Evolutionary conservation across 1,140 invertebrate species (phyloP).

Genomic region (Drosophila kanapiae): DNA sequence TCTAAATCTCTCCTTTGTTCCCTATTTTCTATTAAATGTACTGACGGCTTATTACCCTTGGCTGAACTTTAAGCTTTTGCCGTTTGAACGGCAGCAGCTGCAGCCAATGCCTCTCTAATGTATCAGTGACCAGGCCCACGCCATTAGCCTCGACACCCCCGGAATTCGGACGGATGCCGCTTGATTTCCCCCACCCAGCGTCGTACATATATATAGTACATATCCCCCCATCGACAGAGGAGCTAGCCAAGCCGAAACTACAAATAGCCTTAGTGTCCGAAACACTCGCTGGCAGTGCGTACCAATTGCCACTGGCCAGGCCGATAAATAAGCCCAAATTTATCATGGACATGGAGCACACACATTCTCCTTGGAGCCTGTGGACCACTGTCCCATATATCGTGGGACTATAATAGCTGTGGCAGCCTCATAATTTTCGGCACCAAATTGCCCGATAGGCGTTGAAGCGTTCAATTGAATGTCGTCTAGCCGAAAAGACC

Average conservation of each 20-base stretch:
- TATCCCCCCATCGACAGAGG: conserved; percentile 2
- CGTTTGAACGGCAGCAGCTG: conserved; percentile 60
- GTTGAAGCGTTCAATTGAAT: conserved; percentile 84
- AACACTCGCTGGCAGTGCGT: conserved; percentile 48
- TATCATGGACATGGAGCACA: conserved; percentile 73
- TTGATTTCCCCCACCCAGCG: background rate
- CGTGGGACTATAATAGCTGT: conserved; percentile 73
- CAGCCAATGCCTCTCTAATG: conserved; percentile 54
- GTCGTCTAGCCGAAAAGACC: conserved; percentile 52
- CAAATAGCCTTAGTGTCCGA: conserved; percentile 67
- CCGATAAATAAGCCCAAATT: conserved; percentile 81
- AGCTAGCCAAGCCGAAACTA: conserved; percentile 45
- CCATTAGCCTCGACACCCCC: conserved; percentile 66
- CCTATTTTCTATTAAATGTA: conserved; percentile 25
- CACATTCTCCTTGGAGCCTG: conserved; percentile 6
- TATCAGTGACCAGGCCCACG: conserved; percentile 61
- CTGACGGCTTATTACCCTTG: conserved; percentile 47
- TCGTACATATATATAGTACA: no score
- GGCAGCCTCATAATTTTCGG: conserved; percentile 80
- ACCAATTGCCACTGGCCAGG: conserved; percentile 59
- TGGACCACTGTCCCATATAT: conserved; percentile 59
- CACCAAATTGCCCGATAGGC: conserved; percentile 81
- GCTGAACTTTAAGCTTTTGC: conserved; percentile 59
- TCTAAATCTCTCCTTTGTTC: conserved; percentile 8
- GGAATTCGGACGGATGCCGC: conserved; percentile 19